Evolutionary conservation across 2,797 vertebrate species (phyloP), one percentile per base, ranked within the genome.

Genomic region (Propithecus deckenii): DNA sequence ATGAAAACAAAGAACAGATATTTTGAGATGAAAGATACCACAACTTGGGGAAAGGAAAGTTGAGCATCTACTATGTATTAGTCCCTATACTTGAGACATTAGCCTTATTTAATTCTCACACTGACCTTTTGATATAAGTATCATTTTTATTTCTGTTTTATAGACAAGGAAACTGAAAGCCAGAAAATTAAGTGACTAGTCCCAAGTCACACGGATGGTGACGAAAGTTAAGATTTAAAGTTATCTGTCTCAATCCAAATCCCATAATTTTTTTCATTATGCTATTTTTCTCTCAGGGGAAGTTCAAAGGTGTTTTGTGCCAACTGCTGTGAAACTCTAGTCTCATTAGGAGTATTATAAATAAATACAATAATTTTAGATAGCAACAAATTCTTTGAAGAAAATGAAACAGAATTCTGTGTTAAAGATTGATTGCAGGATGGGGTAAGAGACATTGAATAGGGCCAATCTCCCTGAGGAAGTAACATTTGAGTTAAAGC

Each of bases 171-270:
- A 78, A 88, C 48, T 69, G n/a, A 87, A 80, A 84, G n/a, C 17
- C n/a, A 88, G 43, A 75, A 83, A 76, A 92, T 61, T n/a, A 59
- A 83, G 15, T 41, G 35, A 84, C 12, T 7, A 13, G 41, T 41
- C 48, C 15, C 67, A 69, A 76, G 25, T 76, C 69, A 83, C 22
- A 61, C 11, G 43, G 52, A 57, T 28, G 91, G 35, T 67, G 38
- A 88, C 10, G 28, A 93, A 93, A 85, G 25, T 65, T 57, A 57
- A 75, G 57, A 89, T 69, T 85, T 52, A 86, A 91, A 94, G n/a
- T 88, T 57, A 11, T 57, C 57, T 85, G 20, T 76, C n/a, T 71
- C 22, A 23, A 84, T 85, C 38, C 59, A 89, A 76, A 83, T 86
- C 7, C 25, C 43, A 2, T 75, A 25, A 14, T 55, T 72, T 89